Evolutionary conservation across 2,113 vertebrate genomes (phyloP), one percentile per base, ranked within the genome.

Genomic region (Hystrix cristata): DNA sequence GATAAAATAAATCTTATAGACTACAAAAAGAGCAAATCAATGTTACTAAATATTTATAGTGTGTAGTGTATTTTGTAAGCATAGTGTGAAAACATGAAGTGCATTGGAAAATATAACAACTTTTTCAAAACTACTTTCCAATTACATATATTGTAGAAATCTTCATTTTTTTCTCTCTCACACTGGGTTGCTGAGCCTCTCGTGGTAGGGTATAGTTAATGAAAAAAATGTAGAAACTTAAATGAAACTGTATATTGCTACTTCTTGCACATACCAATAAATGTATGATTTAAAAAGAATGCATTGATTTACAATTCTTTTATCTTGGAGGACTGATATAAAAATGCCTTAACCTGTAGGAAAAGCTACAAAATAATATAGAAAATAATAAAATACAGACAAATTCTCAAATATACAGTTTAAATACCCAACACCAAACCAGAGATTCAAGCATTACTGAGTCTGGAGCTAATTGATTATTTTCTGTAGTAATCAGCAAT

Each of bases 11-110:
- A 91, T 94, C 27, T 46, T 59, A 87, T 18, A 93, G n/a, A 1
- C 3, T 92, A 6, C 57, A 67, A 57, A 94, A 91, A 55, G 48
- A 92, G 7, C 13, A 93, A 94, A 95, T 48, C 74, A 84, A 69
- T 38, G 25, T 95, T 95, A 46, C 53, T 74, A 90, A 93, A 93
- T 84, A 84, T 95, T 90, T 95, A 69, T 65, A 84, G 38, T 72
- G 29, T 62, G 43, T 19, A 91, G 53, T 67, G 23, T 29, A 48
- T 64, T 57, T 76, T 71, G n/a, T 12, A 90, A 69, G 3, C 38
- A 14, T 19, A 51, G 3, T 64, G 4, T 38, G 18, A 79, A 71
- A 83, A 74, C 43, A 13, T 19, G n/a, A 0, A 59, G 16, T 53
- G 16, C 5, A 76, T 29, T 57, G 16, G 64, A 76, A 96, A 91